Evolutionary conservation across 1,140 invertebrate species (phyloP).

Genomic region (Oedothorax gibbosus): DNA sequence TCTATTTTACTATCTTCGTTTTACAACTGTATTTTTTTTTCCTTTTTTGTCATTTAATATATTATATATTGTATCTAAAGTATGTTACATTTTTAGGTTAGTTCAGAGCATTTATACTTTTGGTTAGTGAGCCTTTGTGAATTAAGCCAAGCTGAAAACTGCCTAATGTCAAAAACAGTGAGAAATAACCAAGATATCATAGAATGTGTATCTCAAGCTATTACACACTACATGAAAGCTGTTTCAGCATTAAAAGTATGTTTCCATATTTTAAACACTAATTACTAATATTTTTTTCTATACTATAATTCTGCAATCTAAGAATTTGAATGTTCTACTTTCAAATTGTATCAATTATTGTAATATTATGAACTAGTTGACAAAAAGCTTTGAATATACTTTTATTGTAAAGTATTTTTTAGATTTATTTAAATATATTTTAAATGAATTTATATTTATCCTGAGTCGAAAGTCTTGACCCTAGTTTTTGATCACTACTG

Average conservation of each 20-base stretch:
- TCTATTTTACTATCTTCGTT: no score
- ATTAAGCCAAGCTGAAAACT: conserved; percentile 69
- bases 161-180: conserved; percentile 63
- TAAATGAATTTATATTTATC: no score
- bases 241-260: conserved; percentile 79
- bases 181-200: conserved; percentile 62
- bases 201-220: conserved; percentile 64
- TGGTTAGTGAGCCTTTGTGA: conserved; percentile 82
- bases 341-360: no score
- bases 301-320: not conserved
- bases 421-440: no score
- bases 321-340: no score
- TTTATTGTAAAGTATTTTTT: no score
- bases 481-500: no score
- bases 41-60: not conserved
- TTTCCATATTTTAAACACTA: not conserved
- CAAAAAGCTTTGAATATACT: no score
- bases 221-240: conserved; percentile 72
- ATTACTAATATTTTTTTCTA: not conserved
- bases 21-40: not conserved
- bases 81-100: conserved; percentile 73
- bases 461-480: no score
- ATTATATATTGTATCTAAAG: conserved; percentile 22
- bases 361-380: no score
- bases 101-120: conserved; percentile 90